Evolutionary conservation across 2,888 invertebrate genomes (phyloP).

Genomic region (Fragum fragum): DNA sequence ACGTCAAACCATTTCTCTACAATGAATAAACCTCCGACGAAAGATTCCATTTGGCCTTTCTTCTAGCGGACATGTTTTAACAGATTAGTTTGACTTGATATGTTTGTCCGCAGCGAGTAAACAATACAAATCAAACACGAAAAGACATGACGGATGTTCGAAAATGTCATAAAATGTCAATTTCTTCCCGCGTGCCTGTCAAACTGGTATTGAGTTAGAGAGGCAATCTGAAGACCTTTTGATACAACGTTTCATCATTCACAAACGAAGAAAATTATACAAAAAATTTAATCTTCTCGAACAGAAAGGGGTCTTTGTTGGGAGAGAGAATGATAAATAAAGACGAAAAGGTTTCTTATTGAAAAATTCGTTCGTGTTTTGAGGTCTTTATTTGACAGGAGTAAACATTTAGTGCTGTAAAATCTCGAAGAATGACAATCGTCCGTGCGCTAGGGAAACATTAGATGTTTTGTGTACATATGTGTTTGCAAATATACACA

Average conservation of each 20-base stretch:
- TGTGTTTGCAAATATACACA: too few relatives aligned
- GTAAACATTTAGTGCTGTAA: too few relatives aligned
- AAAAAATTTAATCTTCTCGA: constrained; percentile 59
- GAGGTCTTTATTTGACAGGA: not conserved
- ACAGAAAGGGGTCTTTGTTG: constrained; percentile 62
- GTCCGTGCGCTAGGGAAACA: too few relatives aligned
- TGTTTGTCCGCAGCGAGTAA: constrained; percentile 64
- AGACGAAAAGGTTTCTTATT: not conserved
- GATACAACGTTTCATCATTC: constrained; percentile 57
- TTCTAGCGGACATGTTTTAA: constrained; percentile 35
- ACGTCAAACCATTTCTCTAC: constrained; percentile 55
- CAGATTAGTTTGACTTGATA: constrained; percentile 64
- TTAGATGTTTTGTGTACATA: too few relatives aligned
- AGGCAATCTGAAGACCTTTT: constrained; percentile 58
- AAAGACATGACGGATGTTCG: constrained; percentile 58
- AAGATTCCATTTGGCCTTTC: constrained; percentile 5
- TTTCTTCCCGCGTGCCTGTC: constrained; percentile 55
- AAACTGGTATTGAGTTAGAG: constrained; percentile 57
- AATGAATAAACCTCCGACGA: constrained; percentile 31
- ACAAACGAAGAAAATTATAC: constrained; percentile 56
- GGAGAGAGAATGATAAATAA: constrained; percentile 29
- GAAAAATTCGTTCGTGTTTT: not conserved
- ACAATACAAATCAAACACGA: constrained; percentile 60
- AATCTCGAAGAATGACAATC: too few relatives aligned
- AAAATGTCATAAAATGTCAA: constrained; percentile 68